Evolutionary conservation across 2,113 vertebrate genomes (phyloP).

Genomic region (Eolophus roseicapilla): DNA sequence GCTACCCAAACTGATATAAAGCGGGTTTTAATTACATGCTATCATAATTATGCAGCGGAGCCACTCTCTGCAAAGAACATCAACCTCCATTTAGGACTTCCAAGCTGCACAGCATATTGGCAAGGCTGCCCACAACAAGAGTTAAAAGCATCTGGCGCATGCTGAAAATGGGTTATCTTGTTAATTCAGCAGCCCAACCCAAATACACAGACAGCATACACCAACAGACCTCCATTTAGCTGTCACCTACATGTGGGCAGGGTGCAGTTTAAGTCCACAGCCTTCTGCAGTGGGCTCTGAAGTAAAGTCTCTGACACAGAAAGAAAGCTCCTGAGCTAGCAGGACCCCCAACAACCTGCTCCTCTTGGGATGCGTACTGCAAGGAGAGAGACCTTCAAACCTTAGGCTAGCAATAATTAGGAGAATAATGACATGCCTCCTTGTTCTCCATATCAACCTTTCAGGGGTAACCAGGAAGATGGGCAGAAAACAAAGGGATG

Average conservation of each 20-base stretch:
- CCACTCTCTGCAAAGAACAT: slow-evolving; percentile 16
- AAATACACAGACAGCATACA: background rate
- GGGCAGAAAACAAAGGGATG: background rate
- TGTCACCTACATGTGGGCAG: background rate
- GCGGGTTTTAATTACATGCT: background rate
- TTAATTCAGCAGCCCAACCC: background rate
- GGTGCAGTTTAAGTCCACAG: background rate
- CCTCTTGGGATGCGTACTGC: background rate
- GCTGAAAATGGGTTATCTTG: background rate
- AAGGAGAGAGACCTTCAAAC: background rate
- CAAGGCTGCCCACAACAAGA: background rate
- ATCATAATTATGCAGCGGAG: background rate
- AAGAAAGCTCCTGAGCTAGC: background rate
- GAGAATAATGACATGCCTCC: background rate
- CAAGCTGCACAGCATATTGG: rapidly evolving
- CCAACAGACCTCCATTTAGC: background rate
- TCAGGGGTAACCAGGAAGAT: background rate
- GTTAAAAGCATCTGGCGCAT: background rate
- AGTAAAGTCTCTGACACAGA: background rate
- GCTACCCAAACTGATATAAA: background rate
- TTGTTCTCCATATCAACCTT: background rate
- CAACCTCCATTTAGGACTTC: background rate
- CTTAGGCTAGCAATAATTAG: background rate
- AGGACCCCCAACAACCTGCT: background rate
- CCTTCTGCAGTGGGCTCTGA: background rate